These are phyloP conservation scores for Dasyprocta punctata DNA, from an alignment of 2,113 vertebrate species.

Conservation along the genomic window DNA sequence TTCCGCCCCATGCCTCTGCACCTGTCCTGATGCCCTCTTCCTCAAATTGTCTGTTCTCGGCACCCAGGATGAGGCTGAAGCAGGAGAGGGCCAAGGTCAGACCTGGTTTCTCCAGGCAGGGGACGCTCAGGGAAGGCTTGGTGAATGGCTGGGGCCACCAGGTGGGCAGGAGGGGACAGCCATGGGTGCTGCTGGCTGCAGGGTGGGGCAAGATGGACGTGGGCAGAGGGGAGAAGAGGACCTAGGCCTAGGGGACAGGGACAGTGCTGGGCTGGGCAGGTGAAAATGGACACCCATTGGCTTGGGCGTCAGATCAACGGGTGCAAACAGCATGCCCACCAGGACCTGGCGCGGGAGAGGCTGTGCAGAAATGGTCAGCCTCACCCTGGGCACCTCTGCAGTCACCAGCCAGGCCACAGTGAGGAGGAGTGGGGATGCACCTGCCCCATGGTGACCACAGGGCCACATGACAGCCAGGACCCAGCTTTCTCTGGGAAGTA, in stretches of 20 bases:
- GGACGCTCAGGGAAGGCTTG: background rate
- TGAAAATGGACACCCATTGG: background rate
- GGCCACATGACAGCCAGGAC: background rate
- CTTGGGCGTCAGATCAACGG: background rate
- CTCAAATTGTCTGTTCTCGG: no score
- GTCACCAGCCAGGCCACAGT: background rate
- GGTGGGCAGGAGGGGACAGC: background rate
- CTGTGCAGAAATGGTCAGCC: background rate
- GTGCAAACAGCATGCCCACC: background rate
- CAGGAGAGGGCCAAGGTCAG: background rate
- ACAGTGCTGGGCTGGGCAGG: background rate
- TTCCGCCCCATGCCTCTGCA: background rate
- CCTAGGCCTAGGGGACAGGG: accelerated
- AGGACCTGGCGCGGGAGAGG: background rate
- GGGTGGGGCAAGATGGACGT: background rate
- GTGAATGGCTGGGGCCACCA: no score
- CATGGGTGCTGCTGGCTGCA: background rate
- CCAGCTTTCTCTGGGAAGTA: background rate
- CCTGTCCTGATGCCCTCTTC: background rate
- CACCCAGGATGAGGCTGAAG: background rate
- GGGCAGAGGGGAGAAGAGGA: background rate
- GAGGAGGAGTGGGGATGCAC: background rate
- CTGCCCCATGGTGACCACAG: slow-evolving; percentile 12
- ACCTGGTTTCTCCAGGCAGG: background rate
- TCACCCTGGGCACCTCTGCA: background rate